These are phyloP conservation scores for Agonopterix heracliana DNA, from an alignment of 2,888 invertebrate species.

Conservation along the genomic window DNA sequence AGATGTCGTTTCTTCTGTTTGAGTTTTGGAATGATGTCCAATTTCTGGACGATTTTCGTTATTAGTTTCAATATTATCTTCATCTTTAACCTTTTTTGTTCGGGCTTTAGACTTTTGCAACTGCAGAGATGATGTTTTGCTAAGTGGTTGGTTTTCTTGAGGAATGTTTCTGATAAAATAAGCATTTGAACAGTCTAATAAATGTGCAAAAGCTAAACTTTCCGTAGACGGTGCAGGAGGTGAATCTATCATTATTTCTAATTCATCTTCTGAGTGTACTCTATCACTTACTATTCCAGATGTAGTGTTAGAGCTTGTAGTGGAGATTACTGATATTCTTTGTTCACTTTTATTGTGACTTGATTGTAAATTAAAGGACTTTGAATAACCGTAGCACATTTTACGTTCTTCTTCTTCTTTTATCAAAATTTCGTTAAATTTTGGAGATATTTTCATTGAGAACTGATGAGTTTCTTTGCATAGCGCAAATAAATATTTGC, in stretches of 20 bases:
- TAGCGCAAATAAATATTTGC: slow-evolving; percentile 90
- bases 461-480: slow-evolving; percentile 97
- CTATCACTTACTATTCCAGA: slow-evolving; percentile 97
- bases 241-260: slow-evolving; percentile 90
- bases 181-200: slow-evolving; percentile 78
- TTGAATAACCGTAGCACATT: slow-evolving; percentile 83
- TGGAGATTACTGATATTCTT: slow-evolving; percentile 92
- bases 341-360: slow-evolving; percentile 84
- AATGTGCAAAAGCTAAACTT: slow-evolving; percentile 87
- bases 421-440: slow-evolving; percentile 87
- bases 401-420: slow-evolving; percentile 87
- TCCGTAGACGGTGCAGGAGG: slow-evolving; percentile 92
- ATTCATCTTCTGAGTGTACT: slow-evolving; percentile 95
- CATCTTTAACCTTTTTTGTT: slow-evolving; percentile 48
- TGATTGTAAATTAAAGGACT: slow-evolving; percentile 75
- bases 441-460: slow-evolving; percentile 93
- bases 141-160: slow-evolving; percentile 44
- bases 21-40: slow-evolving; percentile 31
- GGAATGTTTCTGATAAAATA: slow-evolving; percentile 53
- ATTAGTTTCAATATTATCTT: slow-evolving; percentile 33
- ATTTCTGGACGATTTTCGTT: slow-evolving; percentile 38
- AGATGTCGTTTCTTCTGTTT: slow-evolving; percentile 50
- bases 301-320: slow-evolving; percentile 97
- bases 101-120: slow-evolving; percentile 49
- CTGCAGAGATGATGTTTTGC: slow-evolving; percentile 57